Base-by-base conservation (phyloP, 2,888 invertebrate genomes). In the Hypsopygia costalis region DNA sequence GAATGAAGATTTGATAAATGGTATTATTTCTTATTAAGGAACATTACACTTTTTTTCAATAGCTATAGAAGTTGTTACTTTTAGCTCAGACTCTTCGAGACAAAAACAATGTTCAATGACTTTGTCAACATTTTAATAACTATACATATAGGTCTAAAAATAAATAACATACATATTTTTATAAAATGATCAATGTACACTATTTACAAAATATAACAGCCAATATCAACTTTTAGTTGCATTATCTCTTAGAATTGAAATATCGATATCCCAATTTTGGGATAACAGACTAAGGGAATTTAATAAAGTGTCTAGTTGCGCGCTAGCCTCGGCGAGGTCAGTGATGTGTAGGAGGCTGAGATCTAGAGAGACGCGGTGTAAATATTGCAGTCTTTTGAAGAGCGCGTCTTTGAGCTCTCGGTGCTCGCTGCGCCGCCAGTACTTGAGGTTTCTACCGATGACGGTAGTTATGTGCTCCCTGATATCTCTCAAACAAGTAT, bases 371-470 rank as follows among this genome's bases (percentile, higher is more conserved):
- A 87, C 73, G 53, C 60, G 62, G 43, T 86, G 81, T 50, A 89
- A 63, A 57, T 78, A 64, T 42, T 80, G 79, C 48, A 89, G 68
- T 63, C 89, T 74, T 58, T 57, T 72, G 35, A 79, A 62, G 22
- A 89, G 58, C 6, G 80, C 76, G 44, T 70, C 69, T 46, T 64
- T 79, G 1, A 86, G 69, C 25, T 70, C 58, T 7, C 48, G 44
- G 35, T 67, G 59, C 33, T 73, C 69, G 0, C 73, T 69, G 25
- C 75, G 70, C 1, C 92, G 78, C 91, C 91, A 92, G 45, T 90
- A 83, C 46, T 81, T 83, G 10, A 92, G 75, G 33, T 90, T 90
- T 44, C 77, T 75, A 21, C 85, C 87, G 36, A 92, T 90, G 1
- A 90, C 52, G 1, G 81, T 72, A 1, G 83, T 73, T 7, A 89